These are phyloP conservation scores for Barnardius zonarius DNA, from an alignment of 2,113 vertebrate genomes.

Conservation along the genomic window DNA sequence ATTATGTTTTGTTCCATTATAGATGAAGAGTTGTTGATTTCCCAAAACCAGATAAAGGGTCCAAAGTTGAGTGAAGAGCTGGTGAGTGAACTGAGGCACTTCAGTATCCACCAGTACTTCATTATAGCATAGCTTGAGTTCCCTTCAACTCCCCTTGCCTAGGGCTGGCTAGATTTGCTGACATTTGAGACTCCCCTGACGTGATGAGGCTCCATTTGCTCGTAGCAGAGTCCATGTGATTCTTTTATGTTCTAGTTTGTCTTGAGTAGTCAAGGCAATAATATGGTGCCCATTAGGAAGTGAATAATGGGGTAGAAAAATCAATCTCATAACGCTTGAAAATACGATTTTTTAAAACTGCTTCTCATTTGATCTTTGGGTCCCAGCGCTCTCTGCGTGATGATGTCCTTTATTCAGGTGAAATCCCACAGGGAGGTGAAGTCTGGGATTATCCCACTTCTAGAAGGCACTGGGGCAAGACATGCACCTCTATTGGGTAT, in stretches of 20 bases:
- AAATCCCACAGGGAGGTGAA: background rate
- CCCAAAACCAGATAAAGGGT: background rate
- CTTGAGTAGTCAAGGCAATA: background rate
- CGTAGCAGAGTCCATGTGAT: background rate
- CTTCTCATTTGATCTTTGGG: background rate
- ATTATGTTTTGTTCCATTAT: background rate
- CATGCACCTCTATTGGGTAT: fast-evolving
- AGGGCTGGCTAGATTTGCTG: background rate
- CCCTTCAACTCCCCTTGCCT: background rate
- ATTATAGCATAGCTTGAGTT: background rate
- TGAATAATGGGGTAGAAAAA: background rate
- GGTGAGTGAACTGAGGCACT: background rate
- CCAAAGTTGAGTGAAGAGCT: background rate
- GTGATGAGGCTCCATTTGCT: background rate
- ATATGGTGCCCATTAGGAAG: background rate
- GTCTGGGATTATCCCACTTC: background rate
- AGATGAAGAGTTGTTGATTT: background rate
- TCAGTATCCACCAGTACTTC: background rate
- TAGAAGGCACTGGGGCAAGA: background rate
- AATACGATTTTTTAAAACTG: fast-evolving
- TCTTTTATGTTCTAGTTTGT: background rate
- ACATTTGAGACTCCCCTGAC: background rate
- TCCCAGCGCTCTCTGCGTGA: background rate
- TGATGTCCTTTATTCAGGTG: background rate
- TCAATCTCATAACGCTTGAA: background rate